Conservation (phyloP, 2,113 vertebrate species). For the Eublepharis macularius region DNA sequence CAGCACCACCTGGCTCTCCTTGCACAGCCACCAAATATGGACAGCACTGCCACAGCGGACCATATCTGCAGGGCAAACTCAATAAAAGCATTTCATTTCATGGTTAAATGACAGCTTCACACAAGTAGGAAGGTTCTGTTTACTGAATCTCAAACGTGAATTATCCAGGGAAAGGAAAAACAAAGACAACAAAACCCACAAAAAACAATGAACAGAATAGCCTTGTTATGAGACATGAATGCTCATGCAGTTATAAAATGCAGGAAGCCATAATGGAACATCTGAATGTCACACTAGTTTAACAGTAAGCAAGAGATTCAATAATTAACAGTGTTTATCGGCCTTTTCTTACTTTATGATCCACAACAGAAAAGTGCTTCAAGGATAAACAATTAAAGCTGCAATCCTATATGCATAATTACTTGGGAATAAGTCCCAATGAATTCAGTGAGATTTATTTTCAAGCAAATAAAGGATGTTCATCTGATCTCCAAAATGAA, state of each 20-base stretch:
- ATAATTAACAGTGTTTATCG: background rate
- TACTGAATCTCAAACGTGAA: slow-evolving; percentile 68
- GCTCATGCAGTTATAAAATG: slow-evolving; percentile 40
- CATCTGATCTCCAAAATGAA: background rate
- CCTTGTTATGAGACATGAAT: slow-evolving; percentile 30
- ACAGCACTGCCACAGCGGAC: slow-evolving; percentile 88
- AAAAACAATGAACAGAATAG: slow-evolving; percentile 38
- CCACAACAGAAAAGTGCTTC: too few relatives aligned
- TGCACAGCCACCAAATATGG: slow-evolving; percentile 95
- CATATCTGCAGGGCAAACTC: slow-evolving; percentile 86
- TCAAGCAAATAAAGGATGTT: background rate
- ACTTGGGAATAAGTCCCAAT: background rate
- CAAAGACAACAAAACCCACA: slow-evolving; percentile 37
- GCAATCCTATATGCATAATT: background rate
- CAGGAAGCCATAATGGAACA: slow-evolving; percentile 47
- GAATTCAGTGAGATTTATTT: background rate
- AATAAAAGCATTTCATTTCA: slow-evolving; percentile 80
- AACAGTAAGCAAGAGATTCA: background rate
- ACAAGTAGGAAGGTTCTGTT: slow-evolving; percentile 80
- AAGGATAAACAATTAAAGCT: background rate
- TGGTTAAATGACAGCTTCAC: slow-evolving; percentile 81
- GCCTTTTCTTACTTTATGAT: background rate
- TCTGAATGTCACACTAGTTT: background rate
- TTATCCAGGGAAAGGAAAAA: slow-evolving; percentile 45
- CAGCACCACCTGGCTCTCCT: slow-evolving; percentile 99